Evolutionary conservation across 2,888 invertebrate genomes (phyloP), one percentile per base, ranked within the genome.

Genomic region (Kryphioiulus occultus): DNA sequence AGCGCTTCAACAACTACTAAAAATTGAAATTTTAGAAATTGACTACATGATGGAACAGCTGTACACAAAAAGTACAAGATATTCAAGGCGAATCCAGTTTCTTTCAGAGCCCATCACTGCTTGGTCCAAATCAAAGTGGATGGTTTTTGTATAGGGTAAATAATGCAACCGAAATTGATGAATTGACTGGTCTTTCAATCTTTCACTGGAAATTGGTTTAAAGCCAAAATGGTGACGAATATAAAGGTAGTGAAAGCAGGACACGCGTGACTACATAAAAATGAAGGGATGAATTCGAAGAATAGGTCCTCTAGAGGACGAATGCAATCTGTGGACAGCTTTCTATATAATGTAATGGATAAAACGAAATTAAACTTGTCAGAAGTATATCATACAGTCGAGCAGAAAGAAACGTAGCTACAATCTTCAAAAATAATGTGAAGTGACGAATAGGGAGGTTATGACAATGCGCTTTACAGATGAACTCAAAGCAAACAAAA

Each of bases 281-380:
- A 2, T 53, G 53, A 68, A 22, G 68, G 19, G 26, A 68, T 1
- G 22, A 68, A 68, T 68, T 0, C 68, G 68, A 68, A 68, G 68
- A 68, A 68, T 68, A 68, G 68, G n/a, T n/a, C 68, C 68, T 68
- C 68, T 68, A 68, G 68, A 68, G 68, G 26, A 68, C 4, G 59
- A n/a, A 59, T n/a, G n/a, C n/a, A 19, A n/a, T 59, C 59, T n/a
- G 2, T n/a, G 59, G n/a, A 68, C n/a, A 26, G 9, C 22, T 22
- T 68, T 26, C n/a, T 26, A 26, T 22, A 68, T 26, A 22, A 3
- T 4, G 9, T 22, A 68, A 26, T 26, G 26, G 1, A 68, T 26
- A 68, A 68, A 68, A 68, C 26, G 9, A 12, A 68, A 68, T 68
- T 22, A 68, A 68, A 26, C 68, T 68, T 12, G 4, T 9, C 68